phyloP scores from a whole-genome alignment of 2,888 invertebrate species.

The Xestia ashworthii region DNA sequence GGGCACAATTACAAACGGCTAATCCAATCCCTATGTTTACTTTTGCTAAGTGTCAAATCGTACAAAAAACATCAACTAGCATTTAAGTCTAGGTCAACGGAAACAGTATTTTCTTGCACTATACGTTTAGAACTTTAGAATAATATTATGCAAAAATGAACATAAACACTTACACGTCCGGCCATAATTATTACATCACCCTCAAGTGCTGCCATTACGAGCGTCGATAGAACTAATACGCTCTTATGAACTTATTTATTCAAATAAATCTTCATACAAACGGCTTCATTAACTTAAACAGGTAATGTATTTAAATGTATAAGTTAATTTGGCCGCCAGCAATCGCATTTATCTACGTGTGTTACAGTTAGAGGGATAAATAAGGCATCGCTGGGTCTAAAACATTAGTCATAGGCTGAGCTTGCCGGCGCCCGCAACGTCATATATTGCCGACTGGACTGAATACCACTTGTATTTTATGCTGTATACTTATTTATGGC shows the following conservation, averaged over 20 bases:
- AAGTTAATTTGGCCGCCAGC: constrained; percentile 75
- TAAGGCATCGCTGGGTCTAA: constrained; percentile 75
- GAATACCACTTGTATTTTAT: constrained; percentile 67
- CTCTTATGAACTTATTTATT: constrained; percentile 62
- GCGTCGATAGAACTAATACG: constrained; percentile 59
- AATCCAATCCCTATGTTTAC: neutral
- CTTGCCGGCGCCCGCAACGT: constrained; percentile 71
- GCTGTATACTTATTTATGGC: constrained; percentile 68
- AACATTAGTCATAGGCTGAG: constrained; percentile 80
- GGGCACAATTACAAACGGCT: too few relatives aligned
- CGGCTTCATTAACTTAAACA: constrained; percentile 72
- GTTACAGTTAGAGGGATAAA: constrained; percentile 86
- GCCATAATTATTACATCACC: constrained; percentile 61
- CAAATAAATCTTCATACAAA: constrained; percentile 69
- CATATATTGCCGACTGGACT: constrained; percentile 66
- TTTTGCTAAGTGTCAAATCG: neutral
- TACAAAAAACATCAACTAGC: neutral
- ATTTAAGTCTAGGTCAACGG: neutral
- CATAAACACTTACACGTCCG: constrained; percentile 43
- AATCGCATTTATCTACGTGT: constrained; percentile 81
- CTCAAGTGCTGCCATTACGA: constrained; percentile 50
- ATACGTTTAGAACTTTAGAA: neutral
- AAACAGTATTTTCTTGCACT: neutral
- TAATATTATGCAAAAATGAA: constrained; percentile 42
- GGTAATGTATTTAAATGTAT: constrained; percentile 67